These are phyloP conservation scores for Sebastolobus alascanus DNA, from an alignment of 2,797 vertebrate species.

Conservation along the genomic window DNA sequence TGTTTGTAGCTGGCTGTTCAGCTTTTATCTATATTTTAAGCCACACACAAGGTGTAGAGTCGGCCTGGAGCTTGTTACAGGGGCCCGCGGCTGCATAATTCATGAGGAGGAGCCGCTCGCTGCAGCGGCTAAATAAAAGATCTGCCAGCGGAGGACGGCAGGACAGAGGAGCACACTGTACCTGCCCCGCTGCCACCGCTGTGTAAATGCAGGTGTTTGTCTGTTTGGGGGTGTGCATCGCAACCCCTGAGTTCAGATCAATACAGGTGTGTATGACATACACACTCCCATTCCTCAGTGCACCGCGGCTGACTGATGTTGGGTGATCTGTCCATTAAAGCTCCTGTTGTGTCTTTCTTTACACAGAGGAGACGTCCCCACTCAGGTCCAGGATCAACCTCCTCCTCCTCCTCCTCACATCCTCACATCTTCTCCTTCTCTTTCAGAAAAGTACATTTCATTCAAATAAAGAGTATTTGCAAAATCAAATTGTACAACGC, in stretches of 20 bases:
- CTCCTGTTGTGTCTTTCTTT: conserved; percentile 41
- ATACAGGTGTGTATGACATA: conserved; percentile 59
- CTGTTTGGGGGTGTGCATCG: conserved; percentile 46
- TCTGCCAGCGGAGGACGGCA: conserved; percentile 75
- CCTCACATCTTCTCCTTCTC: background rate
- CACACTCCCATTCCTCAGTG: conserved; percentile 38
- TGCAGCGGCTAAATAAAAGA: conserved; percentile 89
- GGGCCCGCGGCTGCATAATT: conserved; percentile 91
- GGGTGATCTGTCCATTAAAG: conserved; percentile 60
- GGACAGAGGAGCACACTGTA: conserved; percentile 63
- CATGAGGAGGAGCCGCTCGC: conserved; percentile 88
- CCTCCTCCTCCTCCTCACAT: background rate
- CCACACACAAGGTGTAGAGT: conserved; percentile 96
- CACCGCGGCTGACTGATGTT: conserved; percentile 24
- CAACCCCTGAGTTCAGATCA: conserved; percentile 69
- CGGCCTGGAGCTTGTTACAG: conserved; percentile 93
- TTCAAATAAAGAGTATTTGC: background rate
- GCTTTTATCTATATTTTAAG: conserved; percentile 99
- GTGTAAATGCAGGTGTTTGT: conserved; percentile 63
- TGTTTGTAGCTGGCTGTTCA: conserved; percentile 93
- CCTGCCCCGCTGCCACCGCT: conserved; percentile 72
- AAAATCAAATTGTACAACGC: background rate
- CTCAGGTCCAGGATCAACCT: background rate
- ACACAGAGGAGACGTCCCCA: conserved; percentile 10
- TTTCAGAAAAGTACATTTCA: background rate